Evolutionary conservation across 2,113 vertebrate species (phyloP), one percentile per base, ranked within the genome.

Genomic region (Megaceryle torquata): DNA sequence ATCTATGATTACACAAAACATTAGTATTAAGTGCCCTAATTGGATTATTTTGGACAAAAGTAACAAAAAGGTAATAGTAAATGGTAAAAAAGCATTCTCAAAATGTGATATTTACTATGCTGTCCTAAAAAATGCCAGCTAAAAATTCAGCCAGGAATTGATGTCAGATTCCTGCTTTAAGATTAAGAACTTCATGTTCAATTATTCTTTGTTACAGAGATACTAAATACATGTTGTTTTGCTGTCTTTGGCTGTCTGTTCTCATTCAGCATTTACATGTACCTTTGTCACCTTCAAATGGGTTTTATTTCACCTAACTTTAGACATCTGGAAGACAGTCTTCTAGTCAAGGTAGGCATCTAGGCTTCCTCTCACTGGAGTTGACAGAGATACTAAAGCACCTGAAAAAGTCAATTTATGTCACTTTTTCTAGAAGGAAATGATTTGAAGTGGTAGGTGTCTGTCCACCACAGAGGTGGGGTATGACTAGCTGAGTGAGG

Each of bases 21-120:
- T 95, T 91, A 90, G 95, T 83, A 95, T 69, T 93, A 87, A 67
- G 39, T 92, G 39, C 93, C 79, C 65, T 41, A 91, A 84, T 87
- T 93, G 61, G 43, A 89, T 95, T 97, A 77, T 50, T 79, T 91
- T 48, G 65, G n/a, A 21, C 35, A 88, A 82, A 77, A 64, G 59
- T 60, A 85, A 89, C 48, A 75, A 87, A 82, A 86, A 76, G 19
- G 16, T 61, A 82, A 69, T 14, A 86, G 16, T 44, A 83, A 26
- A 46, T 0, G 1, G 33, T 24, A 76, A 86, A 15, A 86, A 78
- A 91, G 29, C 14, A 67, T 51, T 29, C 14, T 86, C 46, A 39
- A 37, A 86, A 90, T 88, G 31, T 18, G 10, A 0, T 65, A 76
- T 65, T 89, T 88, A 48, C 57, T 61, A 22, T 11, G 26, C 31